Evolutionary conservation across 2,888 invertebrate genomes (phyloP).

Genomic region (Heteromurus nitidus): DNA sequence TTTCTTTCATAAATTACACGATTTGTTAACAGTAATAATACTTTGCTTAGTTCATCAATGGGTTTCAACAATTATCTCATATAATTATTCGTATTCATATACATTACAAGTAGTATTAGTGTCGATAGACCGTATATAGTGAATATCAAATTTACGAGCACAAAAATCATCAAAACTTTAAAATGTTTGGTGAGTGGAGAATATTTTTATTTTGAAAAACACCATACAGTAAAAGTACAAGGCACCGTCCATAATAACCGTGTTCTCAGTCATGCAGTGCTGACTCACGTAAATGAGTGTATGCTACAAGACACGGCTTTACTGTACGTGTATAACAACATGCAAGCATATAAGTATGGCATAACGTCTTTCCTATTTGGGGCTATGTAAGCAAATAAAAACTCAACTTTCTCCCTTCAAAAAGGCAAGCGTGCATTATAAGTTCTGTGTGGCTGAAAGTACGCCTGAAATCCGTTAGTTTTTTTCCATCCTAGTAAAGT

Average conservation of each 20-base stretch:
- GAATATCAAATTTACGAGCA: too few species aligned
- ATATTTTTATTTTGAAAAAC: background rate
- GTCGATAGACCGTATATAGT: too few species aligned
- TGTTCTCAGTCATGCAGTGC: background rate
- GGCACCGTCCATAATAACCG: slow-evolving; percentile 40
- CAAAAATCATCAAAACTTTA: too few species aligned
- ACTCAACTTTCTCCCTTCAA: background rate
- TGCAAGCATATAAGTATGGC: background rate
- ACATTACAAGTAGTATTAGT: background rate
- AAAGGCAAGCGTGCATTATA: slow-evolving; percentile 40
- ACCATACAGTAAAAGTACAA: slow-evolving; percentile 14
- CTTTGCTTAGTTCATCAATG: background rate
- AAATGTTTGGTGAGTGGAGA: too few species aligned
- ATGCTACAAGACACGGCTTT: background rate
- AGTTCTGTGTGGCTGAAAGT: slow-evolving; percentile 28
- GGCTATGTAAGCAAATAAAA: slow-evolving; percentile 24
- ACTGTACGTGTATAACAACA: background rate
- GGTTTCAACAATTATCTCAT: too few species aligned
- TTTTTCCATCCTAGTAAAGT: background rate
- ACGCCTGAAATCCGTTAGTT: background rate
- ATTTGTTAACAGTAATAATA: background rate
- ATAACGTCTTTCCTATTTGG: background rate
- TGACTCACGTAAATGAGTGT: too few species aligned
- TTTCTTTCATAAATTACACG: too few species aligned
- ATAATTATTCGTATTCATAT: background rate